A percentile compares a stretch with the other conserved stretches of the same genome.
Conservation (phyloP, 2,113 vertebrate species). For the Dicerorhinus sumatrensis region DNA sequence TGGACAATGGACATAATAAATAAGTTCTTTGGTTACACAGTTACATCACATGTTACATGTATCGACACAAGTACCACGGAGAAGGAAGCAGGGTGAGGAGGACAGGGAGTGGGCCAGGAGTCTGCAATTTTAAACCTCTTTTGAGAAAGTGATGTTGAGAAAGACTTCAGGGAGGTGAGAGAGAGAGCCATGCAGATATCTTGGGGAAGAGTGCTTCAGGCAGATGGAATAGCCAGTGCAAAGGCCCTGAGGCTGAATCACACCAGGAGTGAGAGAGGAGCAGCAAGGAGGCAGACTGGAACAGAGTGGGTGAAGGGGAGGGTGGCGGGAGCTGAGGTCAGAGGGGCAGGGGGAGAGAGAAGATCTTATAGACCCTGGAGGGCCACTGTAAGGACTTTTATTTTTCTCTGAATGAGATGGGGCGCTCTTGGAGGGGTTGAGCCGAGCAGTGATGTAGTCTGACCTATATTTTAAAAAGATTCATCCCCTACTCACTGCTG, state of each 20-base stretch:
- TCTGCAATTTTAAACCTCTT: background rate
- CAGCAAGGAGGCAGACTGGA: too few relatives aligned
- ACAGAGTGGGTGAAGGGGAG: too few relatives aligned
- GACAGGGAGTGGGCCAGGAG: background rate
- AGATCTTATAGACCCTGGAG: accelerated
- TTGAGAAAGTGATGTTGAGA: background rate
- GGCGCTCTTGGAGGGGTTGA: too few relatives aligned
- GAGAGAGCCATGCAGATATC: background rate
- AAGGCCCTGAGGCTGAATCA: background rate
- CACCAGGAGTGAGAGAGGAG: background rate
- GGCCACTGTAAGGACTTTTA: background rate
- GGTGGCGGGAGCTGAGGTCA: background rate
- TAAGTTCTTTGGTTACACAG: background rate
- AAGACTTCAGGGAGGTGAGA: background rate
- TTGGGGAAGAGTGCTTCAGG: background rate
- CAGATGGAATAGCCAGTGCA: background rate
- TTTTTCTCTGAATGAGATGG: background rate
- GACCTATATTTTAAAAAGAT: background rate
- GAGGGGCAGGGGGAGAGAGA: background rate
- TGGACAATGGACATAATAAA: background rate
- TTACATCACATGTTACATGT: background rate
- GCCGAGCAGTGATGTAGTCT: background rate
- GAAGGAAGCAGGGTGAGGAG: background rate
- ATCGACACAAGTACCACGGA: accelerated
- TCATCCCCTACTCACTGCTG: background rate